phyloP scores from a whole-genome alignment of 2,888 invertebrate species.

The Drosophila ezoana region DNA sequence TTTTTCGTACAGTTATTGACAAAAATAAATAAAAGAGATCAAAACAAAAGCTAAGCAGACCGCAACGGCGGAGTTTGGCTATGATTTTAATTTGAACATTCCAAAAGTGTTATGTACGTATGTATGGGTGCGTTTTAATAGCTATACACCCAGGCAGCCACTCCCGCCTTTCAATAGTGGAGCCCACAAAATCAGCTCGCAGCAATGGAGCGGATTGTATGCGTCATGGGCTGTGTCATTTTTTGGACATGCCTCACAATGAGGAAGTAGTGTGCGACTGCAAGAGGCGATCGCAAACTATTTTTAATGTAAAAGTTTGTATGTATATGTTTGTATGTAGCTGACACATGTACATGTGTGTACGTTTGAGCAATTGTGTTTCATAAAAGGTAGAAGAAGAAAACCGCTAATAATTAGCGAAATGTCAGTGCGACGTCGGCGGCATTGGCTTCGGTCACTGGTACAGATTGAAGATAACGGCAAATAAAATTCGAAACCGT shows the following conservation, averaged over 20 bases:
- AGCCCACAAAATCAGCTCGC: conserved; percentile 23
- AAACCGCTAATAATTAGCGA: conserved; percentile 43
- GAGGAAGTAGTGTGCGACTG: conserved; percentile 42
- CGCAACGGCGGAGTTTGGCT: conserved; percentile 40
- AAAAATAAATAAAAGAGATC: conserved; percentile 27
- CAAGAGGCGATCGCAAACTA: conserved; percentile 33
- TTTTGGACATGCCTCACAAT: conserved; percentile 55
- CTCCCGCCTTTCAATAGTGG: conserved; percentile 43
- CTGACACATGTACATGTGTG: neutral
- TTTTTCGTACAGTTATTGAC: conserved; percentile 62
- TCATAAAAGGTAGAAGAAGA: conserved; percentile 6
- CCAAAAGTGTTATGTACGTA: neutral
- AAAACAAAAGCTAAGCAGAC: conserved; percentile 50
- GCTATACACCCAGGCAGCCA: conserved; percentile 37
- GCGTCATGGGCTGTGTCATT: conserved; percentile 64
- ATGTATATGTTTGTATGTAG: neutral
- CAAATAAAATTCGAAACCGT: conserved; percentile 66
- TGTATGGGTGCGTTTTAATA: conserved; percentile 39
- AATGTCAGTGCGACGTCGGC: conserved; percentile 31
- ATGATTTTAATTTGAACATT: conserved; percentile 34
- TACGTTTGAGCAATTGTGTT: conserved; percentile 21
- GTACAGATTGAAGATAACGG: conserved; percentile 65
- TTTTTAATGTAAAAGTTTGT: conserved; percentile 28
- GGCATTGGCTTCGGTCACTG: conserved; percentile 56
- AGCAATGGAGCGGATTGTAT: conserved; percentile 43